A percentile compares a stretch with the other conserved stretches of the same genome.
These are phyloP conservation scores for Tychaedon coryphoeus DNA, from an alignment of 2,113 vertebrate genomes.

Conservation along the genomic window DNA sequence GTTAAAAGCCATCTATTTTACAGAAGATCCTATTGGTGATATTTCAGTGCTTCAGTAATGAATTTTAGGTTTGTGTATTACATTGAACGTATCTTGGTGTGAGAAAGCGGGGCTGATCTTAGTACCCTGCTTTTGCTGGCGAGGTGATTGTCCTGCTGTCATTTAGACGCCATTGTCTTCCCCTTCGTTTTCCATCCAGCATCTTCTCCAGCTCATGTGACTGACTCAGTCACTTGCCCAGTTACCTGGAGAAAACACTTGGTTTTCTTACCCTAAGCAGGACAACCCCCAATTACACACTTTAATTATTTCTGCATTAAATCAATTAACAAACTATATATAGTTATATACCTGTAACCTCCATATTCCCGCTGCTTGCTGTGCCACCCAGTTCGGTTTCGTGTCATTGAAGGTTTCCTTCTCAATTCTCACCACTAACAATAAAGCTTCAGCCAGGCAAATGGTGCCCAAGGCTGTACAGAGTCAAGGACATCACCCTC, in stretches of 20 bases:
- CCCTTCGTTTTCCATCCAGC: neutral
- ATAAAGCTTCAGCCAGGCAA: neutral
- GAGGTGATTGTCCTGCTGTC: neutral
- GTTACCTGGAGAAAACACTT: neutral
- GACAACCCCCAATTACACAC: neutral
- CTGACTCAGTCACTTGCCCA: neutral
- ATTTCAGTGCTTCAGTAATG: neutral
- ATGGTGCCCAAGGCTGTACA: neutral
- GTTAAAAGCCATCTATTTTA: conserved; percentile 18
- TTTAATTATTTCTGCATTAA: neutral
- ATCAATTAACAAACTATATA: neutral
- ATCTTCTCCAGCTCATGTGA: neutral
- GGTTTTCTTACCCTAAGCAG: neutral
- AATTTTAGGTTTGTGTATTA: neutral
- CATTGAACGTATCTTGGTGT: neutral
- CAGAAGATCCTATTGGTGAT: neutral
- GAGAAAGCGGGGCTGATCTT: conserved; percentile 10
- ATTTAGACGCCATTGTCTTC: neutral
- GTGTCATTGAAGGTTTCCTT: neutral
- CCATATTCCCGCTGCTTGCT: neutral
- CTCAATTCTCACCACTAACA: neutral
- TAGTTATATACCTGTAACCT: neutral
- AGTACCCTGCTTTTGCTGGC: neutral
- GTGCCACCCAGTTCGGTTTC: neutral
- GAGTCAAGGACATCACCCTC: neutral